Conservation (phyloP, 2,113 vertebrate species). For the Nansenia antarctica region DNA sequence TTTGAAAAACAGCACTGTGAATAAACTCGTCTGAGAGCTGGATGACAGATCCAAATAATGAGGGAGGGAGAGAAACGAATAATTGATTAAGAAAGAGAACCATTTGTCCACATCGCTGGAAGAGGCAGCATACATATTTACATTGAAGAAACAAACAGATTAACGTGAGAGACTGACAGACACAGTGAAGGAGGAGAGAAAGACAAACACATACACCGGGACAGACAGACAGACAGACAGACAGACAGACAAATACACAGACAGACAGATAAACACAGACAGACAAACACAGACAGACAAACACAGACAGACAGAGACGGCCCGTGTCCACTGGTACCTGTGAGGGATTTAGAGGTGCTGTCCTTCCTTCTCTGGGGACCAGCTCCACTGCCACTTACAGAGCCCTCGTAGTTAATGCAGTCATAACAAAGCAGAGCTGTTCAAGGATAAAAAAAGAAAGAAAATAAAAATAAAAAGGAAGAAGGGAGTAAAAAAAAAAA, state of each 20-base stretch:
- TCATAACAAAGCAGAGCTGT: conserved; percentile 84
- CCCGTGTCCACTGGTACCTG: conserved; percentile 73
- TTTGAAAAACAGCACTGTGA: conserved; percentile 48
- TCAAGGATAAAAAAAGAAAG: conserved; percentile 66
- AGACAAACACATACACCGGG: background rate
- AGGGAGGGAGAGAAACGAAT: conserved; percentile 37
- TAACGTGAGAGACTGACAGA: background rate
- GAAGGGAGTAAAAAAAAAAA: conserved; percentile 44
- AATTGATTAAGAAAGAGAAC: conserved; percentile 46
- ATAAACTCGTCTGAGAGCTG: conserved; percentile 49
- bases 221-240: conserved; percentile 40
- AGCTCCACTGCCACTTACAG: conserved; percentile 73
- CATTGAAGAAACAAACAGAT: background rate
- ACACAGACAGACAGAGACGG: conserved; percentile 45
- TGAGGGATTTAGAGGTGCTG: conserved; percentile 72
- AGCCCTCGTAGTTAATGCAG: conserved; percentile 80
- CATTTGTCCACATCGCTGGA: conserved; percentile 35
- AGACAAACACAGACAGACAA: conserved; percentile 21
- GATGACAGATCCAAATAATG: conserved; percentile 54
- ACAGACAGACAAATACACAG: conserved; percentile 44
- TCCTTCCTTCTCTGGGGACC: conserved; percentile 67
- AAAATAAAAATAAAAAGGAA: conserved; percentile 52
- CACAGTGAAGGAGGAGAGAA: background rate
- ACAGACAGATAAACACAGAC: conserved; percentile 36
- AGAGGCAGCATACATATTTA: conserved; percentile 18